Conservation (phyloP, 2,888 invertebrate genomes). For the Geophilus truncorum region DNA sequence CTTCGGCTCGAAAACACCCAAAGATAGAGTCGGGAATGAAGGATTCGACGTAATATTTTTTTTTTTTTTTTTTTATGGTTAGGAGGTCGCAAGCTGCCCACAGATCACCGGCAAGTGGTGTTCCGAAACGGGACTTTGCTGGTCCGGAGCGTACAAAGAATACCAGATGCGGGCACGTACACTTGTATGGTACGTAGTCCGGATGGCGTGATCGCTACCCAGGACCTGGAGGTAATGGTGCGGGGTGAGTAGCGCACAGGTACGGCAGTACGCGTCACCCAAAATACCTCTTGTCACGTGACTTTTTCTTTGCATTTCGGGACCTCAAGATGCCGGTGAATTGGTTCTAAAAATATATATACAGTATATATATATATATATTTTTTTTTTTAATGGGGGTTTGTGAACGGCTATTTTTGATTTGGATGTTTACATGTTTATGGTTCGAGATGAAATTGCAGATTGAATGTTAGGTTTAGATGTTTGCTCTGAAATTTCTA, state of each 20-base stretch:
- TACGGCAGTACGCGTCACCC: constrained; percentile 28
- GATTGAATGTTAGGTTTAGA: no score
- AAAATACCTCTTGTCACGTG: background rate
- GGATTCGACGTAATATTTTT: background rate
- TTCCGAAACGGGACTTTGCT: constrained; percentile 31
- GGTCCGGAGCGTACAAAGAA: constrained; percentile 27
- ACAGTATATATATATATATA: no score
- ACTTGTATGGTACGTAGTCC: constrained; percentile 27
- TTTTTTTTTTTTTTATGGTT: no score
- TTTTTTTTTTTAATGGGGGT: no score
- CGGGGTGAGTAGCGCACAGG: constrained; percentile 32
- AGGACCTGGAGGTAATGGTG: constrained; percentile 34
- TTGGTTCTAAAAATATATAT: no score
- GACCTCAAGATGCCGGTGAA: no score
- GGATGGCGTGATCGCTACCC: constrained; percentile 26
- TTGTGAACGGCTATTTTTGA: no score
- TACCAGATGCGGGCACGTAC: constrained; percentile 23
- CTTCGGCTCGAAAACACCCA: no score
- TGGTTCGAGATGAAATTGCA: no score
- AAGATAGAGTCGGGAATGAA: no score
- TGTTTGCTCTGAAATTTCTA: no score
- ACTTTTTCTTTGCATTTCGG: background rate
- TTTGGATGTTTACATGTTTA: no score
- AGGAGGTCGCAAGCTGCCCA: constrained; percentile 31
- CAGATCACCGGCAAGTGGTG: constrained; percentile 32